These are phyloP conservation scores for Motacilla alba DNA, from an alignment of 2,113 vertebrate genomes.

Conservation along the genomic window DNA sequence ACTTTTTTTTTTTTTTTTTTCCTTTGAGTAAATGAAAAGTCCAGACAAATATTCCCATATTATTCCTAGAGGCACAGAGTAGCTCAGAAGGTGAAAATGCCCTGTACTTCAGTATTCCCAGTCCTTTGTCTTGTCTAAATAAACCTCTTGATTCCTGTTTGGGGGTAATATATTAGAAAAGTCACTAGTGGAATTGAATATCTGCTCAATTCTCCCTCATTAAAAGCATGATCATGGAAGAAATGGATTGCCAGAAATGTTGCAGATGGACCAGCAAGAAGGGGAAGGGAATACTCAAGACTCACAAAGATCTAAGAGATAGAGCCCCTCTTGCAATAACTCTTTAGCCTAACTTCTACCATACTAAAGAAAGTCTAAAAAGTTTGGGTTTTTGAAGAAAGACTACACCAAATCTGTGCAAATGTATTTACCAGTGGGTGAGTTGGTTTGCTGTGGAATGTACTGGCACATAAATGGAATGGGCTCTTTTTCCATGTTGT, in stretches of 20 bases:
- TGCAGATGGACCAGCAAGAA: neutral
- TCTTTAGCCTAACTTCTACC: neutral
- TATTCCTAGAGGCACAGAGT: neutral
- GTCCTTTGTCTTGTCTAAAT: neutral
- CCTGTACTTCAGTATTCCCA: neutral
- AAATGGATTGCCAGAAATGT: neutral
- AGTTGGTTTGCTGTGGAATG: neutral
- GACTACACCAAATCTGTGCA: neutral
- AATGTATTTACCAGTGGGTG: neutral
- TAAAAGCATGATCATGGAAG: neutral
- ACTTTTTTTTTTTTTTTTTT: neutral
- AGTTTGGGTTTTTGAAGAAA: neutral
- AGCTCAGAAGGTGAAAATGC: neutral
- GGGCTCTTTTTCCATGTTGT: neutral
- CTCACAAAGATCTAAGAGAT: neutral
- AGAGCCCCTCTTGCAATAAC: neutral
- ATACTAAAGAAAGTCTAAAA: neutral
- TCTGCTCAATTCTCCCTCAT: neutral
- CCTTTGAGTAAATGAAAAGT: neutral
- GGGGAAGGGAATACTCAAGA: neutral
- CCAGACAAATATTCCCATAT: neutral
- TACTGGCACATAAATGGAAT: neutral
- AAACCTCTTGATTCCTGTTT: neutral
- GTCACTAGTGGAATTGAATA: neutral
- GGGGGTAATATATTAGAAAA: neutral